Conservation (phyloP, 2,113 vertebrate species). For the Heliornis fulica region DNA sequence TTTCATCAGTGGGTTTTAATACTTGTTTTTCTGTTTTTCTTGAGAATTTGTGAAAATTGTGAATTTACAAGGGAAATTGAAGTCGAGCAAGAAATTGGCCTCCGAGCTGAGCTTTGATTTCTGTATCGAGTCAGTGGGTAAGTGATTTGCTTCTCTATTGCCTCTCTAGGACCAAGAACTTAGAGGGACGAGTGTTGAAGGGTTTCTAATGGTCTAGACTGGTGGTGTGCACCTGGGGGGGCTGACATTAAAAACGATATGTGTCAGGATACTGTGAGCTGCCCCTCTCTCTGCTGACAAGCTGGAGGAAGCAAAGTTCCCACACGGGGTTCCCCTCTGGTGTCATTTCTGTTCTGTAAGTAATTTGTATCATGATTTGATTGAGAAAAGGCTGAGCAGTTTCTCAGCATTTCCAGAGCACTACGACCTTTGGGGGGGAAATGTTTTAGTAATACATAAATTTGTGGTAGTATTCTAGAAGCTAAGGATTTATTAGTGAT, state of each 20-base stretch:
- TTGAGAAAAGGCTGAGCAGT: neutral
- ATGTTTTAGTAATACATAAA: neutral
- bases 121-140: constrained; percentile 94
- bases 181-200: too few relatives aligned
- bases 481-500: too few relatives aligned
- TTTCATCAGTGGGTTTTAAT: neutral
- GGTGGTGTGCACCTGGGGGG: neutral
- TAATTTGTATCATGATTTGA: neutral
- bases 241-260: neutral
- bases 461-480: neutral
- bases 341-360: neutral
- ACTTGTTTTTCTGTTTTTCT: constrained; percentile 17
- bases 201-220: too few relatives aligned
- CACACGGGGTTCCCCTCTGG: neutral
- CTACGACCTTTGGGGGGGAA: neutral
- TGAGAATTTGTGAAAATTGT: constrained; percentile 97
- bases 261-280: neutral
- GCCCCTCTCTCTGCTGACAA: neutral
- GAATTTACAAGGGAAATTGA: constrained; percentile 93
- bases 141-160: constrained; percentile 40
- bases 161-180: neutral
- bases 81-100: constrained; percentile 96
- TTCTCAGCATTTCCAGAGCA: neutral
- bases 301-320: neutral
- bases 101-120: constrained; percentile 98